phyloP scores from a whole-genome alignment of 2,113 vertebrate genomes.

The Dromaius novaehollandiae region DNA sequence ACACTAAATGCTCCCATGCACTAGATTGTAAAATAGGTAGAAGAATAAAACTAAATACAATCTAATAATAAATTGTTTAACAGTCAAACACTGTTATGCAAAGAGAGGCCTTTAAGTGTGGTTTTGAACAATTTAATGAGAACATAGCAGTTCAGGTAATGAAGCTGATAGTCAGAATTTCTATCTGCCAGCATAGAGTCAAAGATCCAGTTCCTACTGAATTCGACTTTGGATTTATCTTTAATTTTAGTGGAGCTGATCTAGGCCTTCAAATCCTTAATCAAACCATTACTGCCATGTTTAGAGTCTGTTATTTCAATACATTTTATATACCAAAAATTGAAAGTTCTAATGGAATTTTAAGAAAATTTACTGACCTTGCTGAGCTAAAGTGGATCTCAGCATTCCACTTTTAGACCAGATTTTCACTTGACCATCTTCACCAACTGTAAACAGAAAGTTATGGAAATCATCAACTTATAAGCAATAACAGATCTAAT shows the following conservation, averaged over 20 bases:
- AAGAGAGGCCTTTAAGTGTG: not conserved
- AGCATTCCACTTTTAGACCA: constrained; percentile 99
- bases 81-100: not conserved
- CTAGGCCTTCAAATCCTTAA: not conserved
- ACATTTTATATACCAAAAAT: not conserved
- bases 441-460: constrained; percentile 83
- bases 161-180: not conserved
- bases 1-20: too few relatives aligned
- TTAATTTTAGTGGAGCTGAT: not conserved
- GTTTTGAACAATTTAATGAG: not conserved
- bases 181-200: not conserved
- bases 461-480: not conserved
- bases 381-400: constrained; percentile 92
- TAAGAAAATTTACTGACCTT: constrained; percentile 80
- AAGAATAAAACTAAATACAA: not conserved
- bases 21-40: too few relatives aligned
- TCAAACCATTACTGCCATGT: not conserved
- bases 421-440: constrained; percentile 98
- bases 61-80: not conserved
- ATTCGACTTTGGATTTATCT: not conserved
- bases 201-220: not conserved
- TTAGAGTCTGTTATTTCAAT: not conserved
- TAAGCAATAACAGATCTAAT: not conserved
- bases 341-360: not conserved
- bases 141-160: not conserved